Evolutionary conservation across 2,797 vertebrate species (phyloP).

Genomic region (Falco naumanni): DNA sequence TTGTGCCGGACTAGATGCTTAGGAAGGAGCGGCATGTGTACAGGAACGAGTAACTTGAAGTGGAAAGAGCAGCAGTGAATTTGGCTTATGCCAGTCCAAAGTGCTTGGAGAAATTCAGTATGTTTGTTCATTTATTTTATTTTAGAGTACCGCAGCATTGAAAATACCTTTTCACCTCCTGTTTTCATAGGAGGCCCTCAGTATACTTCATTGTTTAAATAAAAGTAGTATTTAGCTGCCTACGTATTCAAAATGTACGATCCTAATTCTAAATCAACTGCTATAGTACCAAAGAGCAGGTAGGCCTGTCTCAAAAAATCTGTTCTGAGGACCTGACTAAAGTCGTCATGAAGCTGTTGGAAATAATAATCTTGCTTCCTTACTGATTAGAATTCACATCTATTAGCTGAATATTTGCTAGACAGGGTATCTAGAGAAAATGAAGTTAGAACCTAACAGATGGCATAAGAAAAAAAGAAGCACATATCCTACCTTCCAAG

Average conservation of each 20-base stretch:
- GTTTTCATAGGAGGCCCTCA: not conserved
- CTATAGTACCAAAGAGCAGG: rapidly evolving
- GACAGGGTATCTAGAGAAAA: not conserved
- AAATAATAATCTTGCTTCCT: not conserved
- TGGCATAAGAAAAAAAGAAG: not conserved
- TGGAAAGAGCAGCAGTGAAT: not conserved
- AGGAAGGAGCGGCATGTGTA: not conserved
- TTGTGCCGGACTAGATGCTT: not conserved
- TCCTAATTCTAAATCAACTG: not conserved
- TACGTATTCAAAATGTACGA: not conserved
- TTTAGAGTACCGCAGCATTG: rapidly evolving
- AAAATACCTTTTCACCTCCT: not conserved
- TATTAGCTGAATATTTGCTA: not conserved
- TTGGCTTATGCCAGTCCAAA: not conserved
- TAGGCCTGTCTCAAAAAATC: not conserved
- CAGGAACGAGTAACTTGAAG: not conserved
- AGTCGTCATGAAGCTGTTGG: not conserved
- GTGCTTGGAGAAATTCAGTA: not conserved
- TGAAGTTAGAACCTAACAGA: not conserved
- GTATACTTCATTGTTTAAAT: not conserved
- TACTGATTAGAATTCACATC: not conserved
- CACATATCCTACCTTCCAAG: not conserved
- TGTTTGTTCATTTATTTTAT: not conserved
- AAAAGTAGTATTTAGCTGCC: not conserved
- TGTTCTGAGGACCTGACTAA: not conserved